Evolutionary conservation across 1,140 invertebrate genomes (phyloP).

Genomic region (Cotesia vestalis): DNA sequence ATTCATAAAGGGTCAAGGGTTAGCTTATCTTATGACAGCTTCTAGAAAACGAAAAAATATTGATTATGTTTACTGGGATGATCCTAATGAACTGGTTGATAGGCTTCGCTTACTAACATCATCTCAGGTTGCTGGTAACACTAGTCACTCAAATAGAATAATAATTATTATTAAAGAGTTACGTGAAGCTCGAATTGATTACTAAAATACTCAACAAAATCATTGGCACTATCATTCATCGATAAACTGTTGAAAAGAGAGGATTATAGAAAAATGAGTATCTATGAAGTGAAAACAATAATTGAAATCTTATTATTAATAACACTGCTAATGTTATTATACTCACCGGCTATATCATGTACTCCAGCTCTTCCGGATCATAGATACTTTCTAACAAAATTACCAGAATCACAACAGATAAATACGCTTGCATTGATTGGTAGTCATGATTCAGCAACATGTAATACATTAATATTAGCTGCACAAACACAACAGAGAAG

Average conservation of each 20-base stretch:
- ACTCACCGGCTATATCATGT: no score
- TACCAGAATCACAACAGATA: no score
- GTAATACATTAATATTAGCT: no score
- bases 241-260: no score
- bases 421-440: not conserved
- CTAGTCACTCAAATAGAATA: slow-evolving; percentile 14
- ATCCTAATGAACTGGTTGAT: slow-evolving; percentile 25
- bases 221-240: no score
- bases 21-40: not conserved
- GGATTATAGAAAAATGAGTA: no score
- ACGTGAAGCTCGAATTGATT: slow-evolving; percentile 19
- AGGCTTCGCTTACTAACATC: not conserved
- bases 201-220: not conserved
- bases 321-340: no score
- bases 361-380: no score
- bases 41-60: not conserved
- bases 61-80: slow-evolving; percentile 24
- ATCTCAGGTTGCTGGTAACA: slow-evolving; percentile 16
- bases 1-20: no score
- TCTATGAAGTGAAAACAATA: no score
- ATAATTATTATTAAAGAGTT: slow-evolving; percentile 18
- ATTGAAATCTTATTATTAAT: no score
- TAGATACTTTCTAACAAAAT: no score
- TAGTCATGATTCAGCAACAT: not conserved
- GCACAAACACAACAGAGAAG: not conserved